phyloP scores from a whole-genome alignment of 2,113 vertebrate species.

The Crotalus helleri region DNA sequence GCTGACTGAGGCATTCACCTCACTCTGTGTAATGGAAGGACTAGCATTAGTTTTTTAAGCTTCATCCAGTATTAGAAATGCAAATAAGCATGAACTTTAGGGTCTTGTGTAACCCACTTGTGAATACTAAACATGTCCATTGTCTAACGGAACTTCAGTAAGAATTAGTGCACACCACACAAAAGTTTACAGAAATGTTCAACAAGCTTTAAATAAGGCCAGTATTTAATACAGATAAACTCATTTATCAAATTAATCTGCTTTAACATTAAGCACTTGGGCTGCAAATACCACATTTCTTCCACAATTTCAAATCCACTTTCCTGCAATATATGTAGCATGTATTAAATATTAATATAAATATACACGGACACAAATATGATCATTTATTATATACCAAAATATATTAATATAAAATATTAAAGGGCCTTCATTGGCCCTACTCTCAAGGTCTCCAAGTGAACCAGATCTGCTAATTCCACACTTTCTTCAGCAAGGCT shows the following conservation, averaged over 20 bases:
- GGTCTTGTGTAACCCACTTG: conserved; percentile 59
- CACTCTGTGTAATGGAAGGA: not conserved
- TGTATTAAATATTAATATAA: not conserved
- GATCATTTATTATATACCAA: not conserved
- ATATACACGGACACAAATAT: not conserved
- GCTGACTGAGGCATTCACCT: not conserved
- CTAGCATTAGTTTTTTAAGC: not conserved
- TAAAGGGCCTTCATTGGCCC: not conserved
- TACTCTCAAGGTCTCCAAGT: not conserved
- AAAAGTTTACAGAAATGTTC: conserved; percentile 36
- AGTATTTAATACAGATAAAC: conserved; percentile 61
- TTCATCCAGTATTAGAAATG: conserved; percentile 46
- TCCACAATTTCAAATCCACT: conserved; percentile 41
- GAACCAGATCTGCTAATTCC: not conserved
- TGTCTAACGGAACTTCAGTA: conserved; percentile 54
- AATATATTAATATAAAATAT: not conserved
- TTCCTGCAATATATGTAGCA: conserved; percentile 36
- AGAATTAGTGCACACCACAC: conserved; percentile 45
- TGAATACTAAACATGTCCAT: conserved; percentile 63
- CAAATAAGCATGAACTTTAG: conserved; percentile 65
- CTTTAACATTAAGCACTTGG: conserved; percentile 38
- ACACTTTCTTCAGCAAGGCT: not conserved
- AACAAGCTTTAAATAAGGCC: conserved; percentile 20
- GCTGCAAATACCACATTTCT: conserved; percentile 21
- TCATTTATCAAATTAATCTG: conserved; percentile 64